These are phyloP conservation scores for Myotis yumanensis DNA, from an alignment of 2,113 vertebrate species.

Conservation along the genomic window DNA sequence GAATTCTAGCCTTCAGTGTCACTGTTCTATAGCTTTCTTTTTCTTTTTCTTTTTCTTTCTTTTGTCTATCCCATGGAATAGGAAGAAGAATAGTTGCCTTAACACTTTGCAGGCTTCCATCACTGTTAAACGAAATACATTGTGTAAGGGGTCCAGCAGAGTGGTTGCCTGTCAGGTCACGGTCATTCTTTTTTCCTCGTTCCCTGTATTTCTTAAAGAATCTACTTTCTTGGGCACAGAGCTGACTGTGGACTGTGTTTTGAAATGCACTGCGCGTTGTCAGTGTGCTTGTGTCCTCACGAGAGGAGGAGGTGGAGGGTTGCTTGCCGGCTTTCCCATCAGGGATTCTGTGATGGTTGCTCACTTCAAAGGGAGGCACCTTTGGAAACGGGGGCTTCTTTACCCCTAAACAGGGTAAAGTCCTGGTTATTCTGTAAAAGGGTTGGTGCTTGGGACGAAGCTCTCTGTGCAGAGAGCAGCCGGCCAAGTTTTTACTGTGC, in stretches of 20 bases:
- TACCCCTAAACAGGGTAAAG: neutral
- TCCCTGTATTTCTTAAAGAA: neutral
- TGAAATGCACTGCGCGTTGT: neutral
- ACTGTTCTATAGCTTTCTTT: neutral
- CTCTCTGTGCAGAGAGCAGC: neutral
- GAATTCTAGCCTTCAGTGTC: neutral
- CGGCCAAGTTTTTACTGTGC: neutral
- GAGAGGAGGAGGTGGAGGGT: neutral
- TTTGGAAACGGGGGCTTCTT: conserved; percentile 27
- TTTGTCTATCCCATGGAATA: neutral
- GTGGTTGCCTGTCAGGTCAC: neutral
- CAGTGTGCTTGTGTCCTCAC: neutral
- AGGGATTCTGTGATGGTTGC: neutral
- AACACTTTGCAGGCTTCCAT: neutral
- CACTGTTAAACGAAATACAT: neutral
- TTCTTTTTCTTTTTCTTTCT: no score
- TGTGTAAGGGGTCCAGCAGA: neutral
- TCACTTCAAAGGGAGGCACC: neutral
- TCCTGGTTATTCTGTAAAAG: neutral
- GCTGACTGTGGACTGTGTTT: neutral
- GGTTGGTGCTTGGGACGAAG: neutral
- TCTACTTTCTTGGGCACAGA: neutral
- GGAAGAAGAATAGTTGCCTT: neutral
- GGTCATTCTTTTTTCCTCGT: neutral
- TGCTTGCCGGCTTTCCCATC: neutral